Evolutionary conservation across 1,140 invertebrate species (phyloP).

Genomic region (Drosophila albomicans): DNA sequence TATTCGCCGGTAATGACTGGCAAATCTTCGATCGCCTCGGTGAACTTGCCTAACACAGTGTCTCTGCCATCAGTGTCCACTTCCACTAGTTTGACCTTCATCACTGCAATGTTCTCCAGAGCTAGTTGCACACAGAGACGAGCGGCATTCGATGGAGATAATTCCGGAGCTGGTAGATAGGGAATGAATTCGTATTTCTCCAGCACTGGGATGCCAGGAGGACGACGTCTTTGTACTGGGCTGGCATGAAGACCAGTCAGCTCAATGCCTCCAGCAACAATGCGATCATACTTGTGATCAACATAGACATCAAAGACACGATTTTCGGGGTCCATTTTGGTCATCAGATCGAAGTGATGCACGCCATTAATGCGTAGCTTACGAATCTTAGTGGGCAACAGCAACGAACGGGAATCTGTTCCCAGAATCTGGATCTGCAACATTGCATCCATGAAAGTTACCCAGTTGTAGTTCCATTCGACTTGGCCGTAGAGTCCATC

Average conservation of each 20-base stretch:
- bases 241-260: conserved; percentile 92
- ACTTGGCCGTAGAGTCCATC: conserved; percentile 86
- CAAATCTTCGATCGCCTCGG: conserved; percentile 87
- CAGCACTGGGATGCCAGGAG: conserved; percentile 88
- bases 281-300: conserved; percentile 74
- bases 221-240: conserved; percentile 89
- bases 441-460: conserved; percentile 97
- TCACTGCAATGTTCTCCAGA: conserved; percentile 90
- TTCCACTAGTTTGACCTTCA: conserved; percentile 90
- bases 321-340: conserved; percentile 79
- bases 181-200: conserved; percentile 92
- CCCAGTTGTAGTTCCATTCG: conserved; percentile 93
- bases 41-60: conserved; percentile 86
- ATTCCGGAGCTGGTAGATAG: conserved; percentile 85
- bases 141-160: conserved; percentile 73
- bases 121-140: conserved; percentile 88
- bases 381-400: conserved; percentile 94
- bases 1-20: conserved; percentile 86
- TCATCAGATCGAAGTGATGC: conserved; percentile 87
- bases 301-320: conserved; percentile 81
- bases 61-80: conserved; percentile 84
- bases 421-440: conserved; percentile 93
- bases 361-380: conserved; percentile 92
- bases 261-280: conserved; percentile 92
- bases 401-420: conserved; percentile 90